Evolutionary conservation across 2,888 invertebrate genomes (phyloP).

Genomic region (Habroteleia sp.): DNA sequence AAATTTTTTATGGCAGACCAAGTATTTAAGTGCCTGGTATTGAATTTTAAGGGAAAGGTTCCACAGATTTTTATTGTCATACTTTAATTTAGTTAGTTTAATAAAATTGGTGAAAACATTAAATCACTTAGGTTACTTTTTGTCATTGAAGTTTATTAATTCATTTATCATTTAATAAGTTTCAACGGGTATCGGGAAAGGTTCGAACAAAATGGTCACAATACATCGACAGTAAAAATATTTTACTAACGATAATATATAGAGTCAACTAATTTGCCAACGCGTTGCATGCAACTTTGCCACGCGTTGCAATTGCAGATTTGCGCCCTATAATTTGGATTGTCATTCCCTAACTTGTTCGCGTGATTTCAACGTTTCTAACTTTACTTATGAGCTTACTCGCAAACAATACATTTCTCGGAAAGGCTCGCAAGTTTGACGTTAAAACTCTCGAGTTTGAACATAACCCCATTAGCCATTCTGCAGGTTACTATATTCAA

Average conservation of each 20-base stretch:
- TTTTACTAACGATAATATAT: too few species aligned
- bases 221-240: too few species aligned
- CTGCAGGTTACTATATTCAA: slow-evolving; percentile 32
- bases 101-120: slow-evolving; percentile 3
- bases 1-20: slow-evolving; percentile 25
- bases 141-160: too few species aligned
- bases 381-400: slow-evolving; percentile 38
- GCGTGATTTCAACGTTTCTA: slow-evolving; percentile 18
- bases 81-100: slow-evolving; percentile 14
- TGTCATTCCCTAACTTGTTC: slow-evolving; percentile 8
- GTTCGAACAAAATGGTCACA: too few species aligned
- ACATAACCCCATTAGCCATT: slow-evolving; percentile 7
- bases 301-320: neutral
- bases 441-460: slow-evolving; percentile 34
- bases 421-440: slow-evolving; percentile 14
- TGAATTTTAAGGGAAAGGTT: slow-evolving; percentile 27
- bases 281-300: too few species aligned
- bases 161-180: too few species aligned
- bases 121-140: neutral
- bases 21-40: slow-evolving; percentile 17
- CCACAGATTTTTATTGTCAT: slow-evolving; percentile 15
- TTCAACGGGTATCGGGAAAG: too few species aligned
- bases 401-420: slow-evolving; percentile 36
- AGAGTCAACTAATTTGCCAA: too few species aligned
- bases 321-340: neutral